Evolutionary conservation across 2,113 vertebrate genomes (phyloP).

Genomic region (Phrynocephalus versicolor): DNA sequence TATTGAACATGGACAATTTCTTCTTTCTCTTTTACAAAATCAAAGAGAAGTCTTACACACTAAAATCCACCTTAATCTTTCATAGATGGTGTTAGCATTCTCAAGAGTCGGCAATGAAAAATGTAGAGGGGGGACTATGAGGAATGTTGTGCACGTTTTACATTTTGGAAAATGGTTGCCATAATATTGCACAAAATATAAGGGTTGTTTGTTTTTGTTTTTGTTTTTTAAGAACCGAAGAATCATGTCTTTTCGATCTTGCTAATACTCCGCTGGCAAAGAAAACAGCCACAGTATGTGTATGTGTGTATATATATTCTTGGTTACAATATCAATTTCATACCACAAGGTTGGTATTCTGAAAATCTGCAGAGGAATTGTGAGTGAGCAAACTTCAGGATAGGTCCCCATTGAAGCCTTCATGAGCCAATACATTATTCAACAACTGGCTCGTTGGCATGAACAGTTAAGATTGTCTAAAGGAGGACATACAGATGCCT

Average conservation of each 20-base stretch:
- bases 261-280: too few species aligned
- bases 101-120: background rate
- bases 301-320: background rate
- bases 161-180: too few species aligned
- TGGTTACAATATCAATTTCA: background rate
- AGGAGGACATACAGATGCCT: background rate
- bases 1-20: background rate
- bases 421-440: too few species aligned
- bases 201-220: too few species aligned
- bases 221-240: too few species aligned
- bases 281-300: too few species aligned
- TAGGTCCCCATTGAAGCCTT: too few species aligned
- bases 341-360: background rate
- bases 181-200: too few species aligned
- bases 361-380: too few species aligned
- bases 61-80: slow-evolving; percentile 1
- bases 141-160: too few species aligned
- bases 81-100: background rate
- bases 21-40: slow-evolving; percentile 7
- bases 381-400: too few species aligned
- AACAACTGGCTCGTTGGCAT: background rate
- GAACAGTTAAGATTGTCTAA: background rate
- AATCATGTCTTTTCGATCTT: too few species aligned
- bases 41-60: slow-evolving; percentile 8
- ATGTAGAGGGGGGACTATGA: background rate